phyloP scores from a whole-genome alignment of 2,797 vertebrate species.

The Enoplosus armatus region DNA sequence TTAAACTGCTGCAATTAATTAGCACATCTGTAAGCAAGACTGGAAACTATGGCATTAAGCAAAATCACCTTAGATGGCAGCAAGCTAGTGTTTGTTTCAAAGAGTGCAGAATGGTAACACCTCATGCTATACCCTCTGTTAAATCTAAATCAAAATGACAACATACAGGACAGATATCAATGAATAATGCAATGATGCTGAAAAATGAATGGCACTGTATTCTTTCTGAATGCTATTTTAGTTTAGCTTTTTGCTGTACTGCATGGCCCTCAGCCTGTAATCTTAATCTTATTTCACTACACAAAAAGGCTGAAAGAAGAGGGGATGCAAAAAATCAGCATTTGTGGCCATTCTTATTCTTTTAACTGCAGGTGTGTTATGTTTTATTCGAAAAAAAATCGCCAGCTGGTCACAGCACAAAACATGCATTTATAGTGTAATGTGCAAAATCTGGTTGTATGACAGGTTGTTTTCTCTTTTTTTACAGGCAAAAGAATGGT shows the following conservation, averaged over 20 bases:
- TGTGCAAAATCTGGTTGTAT: slow-evolving; percentile 14
- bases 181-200: slow-evolving; percentile 56
- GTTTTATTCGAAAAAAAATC: slow-evolving; percentile 10
- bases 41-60: slow-evolving; percentile 21
- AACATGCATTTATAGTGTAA: slow-evolving; percentile 13
- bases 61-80: slow-evolving; percentile 11
- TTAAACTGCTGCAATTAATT: slow-evolving; percentile 56
- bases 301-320: slow-evolving; percentile 4
- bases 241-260: slow-evolving; percentile 1
- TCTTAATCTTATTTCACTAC: neutral
- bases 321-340: neutral
- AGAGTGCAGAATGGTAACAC: slow-evolving; percentile 4
- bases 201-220: slow-evolving; percentile 47
- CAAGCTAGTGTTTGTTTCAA: slow-evolving; percentile 14
- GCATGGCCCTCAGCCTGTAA: slow-evolving; percentile 6
- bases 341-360: neutral
- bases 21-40: slow-evolving; percentile 49
- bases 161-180: slow-evolving; percentile 39
- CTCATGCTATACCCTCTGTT: slow-evolving; percentile 22
- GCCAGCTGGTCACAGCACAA: neutral
- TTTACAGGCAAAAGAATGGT: slow-evolving; percentile 35
- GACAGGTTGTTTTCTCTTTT: slow-evolving; percentile 26
- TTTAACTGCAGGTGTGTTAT: neutral
- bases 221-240: slow-evolving; percentile 16
- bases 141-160: slow-evolving; percentile 58